These are phyloP conservation scores for Antechinus flavipes DNA, from an alignment of 2,113 vertebrate species.

Conservation along the genomic window DNA sequence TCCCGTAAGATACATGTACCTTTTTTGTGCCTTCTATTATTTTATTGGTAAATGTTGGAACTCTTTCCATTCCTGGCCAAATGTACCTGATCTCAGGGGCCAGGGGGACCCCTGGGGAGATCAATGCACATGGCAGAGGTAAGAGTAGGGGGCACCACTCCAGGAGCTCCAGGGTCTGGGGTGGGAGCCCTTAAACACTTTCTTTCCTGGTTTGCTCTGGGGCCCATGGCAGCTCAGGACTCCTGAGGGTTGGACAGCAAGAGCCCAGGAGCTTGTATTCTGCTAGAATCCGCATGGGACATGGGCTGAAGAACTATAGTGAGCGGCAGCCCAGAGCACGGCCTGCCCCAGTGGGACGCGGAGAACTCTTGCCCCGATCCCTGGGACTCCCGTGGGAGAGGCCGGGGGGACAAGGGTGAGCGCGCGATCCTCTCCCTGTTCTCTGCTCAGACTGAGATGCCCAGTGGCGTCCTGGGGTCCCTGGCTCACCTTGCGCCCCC, in stretches of 20 bases:
- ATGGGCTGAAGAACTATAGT: neutral
- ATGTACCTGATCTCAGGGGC: neutral
- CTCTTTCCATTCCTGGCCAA: neutral
- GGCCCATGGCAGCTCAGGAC: neutral
- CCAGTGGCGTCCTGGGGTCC: neutral
- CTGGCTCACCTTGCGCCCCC: constrained; percentile 90
- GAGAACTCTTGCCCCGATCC: neutral
- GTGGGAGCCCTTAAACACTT: neutral
- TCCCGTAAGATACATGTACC: neutral
- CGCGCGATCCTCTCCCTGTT: neutral
- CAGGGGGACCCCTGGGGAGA: neutral
- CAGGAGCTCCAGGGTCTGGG: no score
- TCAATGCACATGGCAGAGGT: neutral
- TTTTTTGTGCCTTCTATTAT: neutral
- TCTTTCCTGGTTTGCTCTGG: neutral
- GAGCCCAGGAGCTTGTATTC: neutral
- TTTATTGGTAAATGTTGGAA: neutral
- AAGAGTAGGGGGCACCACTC: neutral
- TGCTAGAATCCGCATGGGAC: neutral
- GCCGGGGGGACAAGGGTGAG: neutral
- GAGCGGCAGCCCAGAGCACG: neutral
- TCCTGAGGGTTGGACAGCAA: neutral
- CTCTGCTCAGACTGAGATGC: neutral
- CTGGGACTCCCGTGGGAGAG: neutral
- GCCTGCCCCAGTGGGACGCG: neutral